A percentile compares a stretch with the other conserved stretches of the same genome.
Evolutionary conservation across 2,888 invertebrate species (phyloP).

Genomic region (Nephrotoma flavescens): DNA sequence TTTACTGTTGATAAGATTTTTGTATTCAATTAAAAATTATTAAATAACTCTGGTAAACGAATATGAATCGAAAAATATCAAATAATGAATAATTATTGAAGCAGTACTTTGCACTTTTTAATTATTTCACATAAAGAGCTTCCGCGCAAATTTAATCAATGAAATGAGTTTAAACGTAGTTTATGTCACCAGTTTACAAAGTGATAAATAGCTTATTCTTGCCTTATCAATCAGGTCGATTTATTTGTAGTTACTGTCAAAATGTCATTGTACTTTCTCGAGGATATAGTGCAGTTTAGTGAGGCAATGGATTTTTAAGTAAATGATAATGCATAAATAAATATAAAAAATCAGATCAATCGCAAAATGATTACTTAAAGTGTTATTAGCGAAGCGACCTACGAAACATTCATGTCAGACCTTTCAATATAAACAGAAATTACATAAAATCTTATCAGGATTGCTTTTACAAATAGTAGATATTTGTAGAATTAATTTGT

Average conservation of each 20-base stretch:
- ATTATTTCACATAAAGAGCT: neutral
- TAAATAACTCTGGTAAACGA: neutral
- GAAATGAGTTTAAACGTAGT: neutral
- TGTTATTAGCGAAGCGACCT: too few species aligned
- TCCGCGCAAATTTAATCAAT: neutral
- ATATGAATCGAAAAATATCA: neutral
- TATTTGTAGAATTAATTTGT: too few species aligned
- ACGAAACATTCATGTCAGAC: too few species aligned
- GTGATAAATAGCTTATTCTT: neutral
- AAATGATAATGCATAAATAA: too few species aligned
- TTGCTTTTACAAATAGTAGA: too few species aligned
- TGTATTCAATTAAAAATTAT: neutral
- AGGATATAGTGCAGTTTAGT: too few species aligned
- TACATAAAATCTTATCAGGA: too few species aligned
- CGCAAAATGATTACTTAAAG: too few species aligned
- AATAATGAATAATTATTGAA: neutral
- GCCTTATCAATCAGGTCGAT: neutral
- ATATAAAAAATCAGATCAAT: too few species aligned
- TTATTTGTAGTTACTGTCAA: neutral
- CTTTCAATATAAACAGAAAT: too few species aligned
- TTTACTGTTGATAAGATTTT: neutral
- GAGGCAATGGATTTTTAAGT: too few species aligned
- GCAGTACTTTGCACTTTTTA: neutral
- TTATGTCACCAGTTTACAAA: neutral
- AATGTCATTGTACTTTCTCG: too few species aligned